Base-by-base conservation (phyloP, 1,140 invertebrate species). In the Nymphalis io region DNA sequence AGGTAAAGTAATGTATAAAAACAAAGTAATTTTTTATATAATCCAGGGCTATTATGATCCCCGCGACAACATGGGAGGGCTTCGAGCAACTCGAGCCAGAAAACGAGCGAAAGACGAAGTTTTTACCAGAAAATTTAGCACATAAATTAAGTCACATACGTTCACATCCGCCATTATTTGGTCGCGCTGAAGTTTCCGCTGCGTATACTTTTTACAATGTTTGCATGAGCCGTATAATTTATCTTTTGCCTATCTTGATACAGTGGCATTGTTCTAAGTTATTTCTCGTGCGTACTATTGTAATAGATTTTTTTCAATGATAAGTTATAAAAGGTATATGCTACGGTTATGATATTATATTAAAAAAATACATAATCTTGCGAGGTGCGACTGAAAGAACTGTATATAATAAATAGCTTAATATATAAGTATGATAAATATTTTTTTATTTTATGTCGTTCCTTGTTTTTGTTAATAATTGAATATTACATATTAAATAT, bases 81-180 rank as follows among this genome's bases (percentile, higher is more conserved):
- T 69, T 82, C 66, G 69, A 77, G 77, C 80, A 80, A 79, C 76
- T 70, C 64, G 68, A 72, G 61, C 75, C 75, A 59, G 57, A 53
- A 53, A 53, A 53, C 48, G 53, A 66, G 70, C 72, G 72, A 68
- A 73, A 72, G 75, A 60, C 73, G 74, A 85, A 86, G 72, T 86
- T 88, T 85, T 83, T 81, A 80, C 79, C 79, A 83, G 81, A 78
- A 82, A 87, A 87, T 88, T 87, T 85, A 82, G 78, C 74, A 81
- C 81, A 88, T 88, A 88, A 88, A 88, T 88, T 79, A 87, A 81
- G 82, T 86, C 86, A 88, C 86, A 88, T 83, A 83, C 84, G 86
- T 81, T 85, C 81, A 79, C 76, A 81, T 82, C 82, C 82, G 72
- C 82, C 83, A 87, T 87, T 87, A 88, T 87, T 88, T 83, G 86